Percentiles rank a stretch among this genome's conserved stretches.
These are phyloP conservation scores for Rachycentron canadum DNA, from an alignment of 2,797 vertebrate genomes.

Conservation along the genomic window DNA sequence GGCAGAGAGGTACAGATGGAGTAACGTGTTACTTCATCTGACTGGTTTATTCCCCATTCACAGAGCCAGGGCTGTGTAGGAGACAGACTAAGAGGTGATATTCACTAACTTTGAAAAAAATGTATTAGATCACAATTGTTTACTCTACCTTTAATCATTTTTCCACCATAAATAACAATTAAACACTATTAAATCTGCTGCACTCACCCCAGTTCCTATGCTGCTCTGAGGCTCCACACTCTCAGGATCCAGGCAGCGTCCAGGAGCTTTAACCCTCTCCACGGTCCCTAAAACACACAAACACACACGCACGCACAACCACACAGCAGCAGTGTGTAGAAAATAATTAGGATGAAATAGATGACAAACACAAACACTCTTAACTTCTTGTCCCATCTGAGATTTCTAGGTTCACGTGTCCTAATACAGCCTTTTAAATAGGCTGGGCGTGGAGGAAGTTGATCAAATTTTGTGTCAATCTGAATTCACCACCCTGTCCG, in stretches of 20 bases:
- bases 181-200: constrained; percentile 19
- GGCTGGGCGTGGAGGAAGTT: background rate
- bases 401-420: constrained; percentile 8
- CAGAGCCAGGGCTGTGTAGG: no score
- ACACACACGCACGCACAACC: constrained; percentile 15
- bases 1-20: no score
- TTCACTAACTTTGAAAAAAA: no score
- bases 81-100: no score
- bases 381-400: background rate
- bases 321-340: constrained; percentile 10
- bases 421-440: constrained; percentile 10
- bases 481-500: background rate
- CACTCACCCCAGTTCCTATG: constrained; percentile 80
- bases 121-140: no score
- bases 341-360: constrained; percentile 3
- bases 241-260: constrained; percentile 64
- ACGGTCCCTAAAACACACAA: constrained; percentile 63
- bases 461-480: background rate
- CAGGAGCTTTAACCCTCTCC: constrained; percentile 67
- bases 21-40: no score
- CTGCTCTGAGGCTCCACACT: constrained; percentile 69
- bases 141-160: background rate
- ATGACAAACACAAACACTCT: background rate
- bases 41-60: no score
- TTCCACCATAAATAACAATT: background rate